Evolutionary conservation across 1,140 invertebrate genomes (phyloP), one percentile per base, ranked within the genome.

Genomic region (Bombus soroeensis): DNA sequence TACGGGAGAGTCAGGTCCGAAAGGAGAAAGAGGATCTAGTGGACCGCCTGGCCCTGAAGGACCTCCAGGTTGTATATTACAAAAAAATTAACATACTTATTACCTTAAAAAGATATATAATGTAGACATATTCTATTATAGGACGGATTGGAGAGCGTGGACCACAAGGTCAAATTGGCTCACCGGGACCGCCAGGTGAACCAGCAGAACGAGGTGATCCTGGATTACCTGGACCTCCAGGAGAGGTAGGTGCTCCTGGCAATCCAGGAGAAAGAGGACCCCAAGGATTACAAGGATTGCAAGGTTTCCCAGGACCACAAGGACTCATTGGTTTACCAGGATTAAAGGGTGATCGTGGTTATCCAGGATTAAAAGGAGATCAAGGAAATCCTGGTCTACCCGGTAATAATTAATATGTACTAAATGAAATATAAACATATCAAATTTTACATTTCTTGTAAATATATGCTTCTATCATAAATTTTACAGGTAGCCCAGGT

Each of bases 141-240:
- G 96, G 96, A 90, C 95, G 96, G n/a, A 96, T 96, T 93, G 97
- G 97, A 53, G 97, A 97, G 92, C 95, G 97, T 92, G 97, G 97
- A 32, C 95, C 95, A 1, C 96, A 97, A 94, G 97, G 97, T 32
- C 95, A 95, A 41, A 92, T 97, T 43, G 97, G 97, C 57, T 96
- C 96, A 15, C 92, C 95, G 13, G 97, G 97, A 28, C 96, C 97
- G n/a, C 97, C 97, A 25, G 97, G 97, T 76, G 97, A 97, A 93
- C 96, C 97, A 79, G 97, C 96, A 1, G 97, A 97, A 92, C 95
- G 97, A 92, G 97, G 97, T 57, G 97, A 98, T 89, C 96, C 97
- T 43, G 98, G 98, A 72, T 94, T 96, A 71, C 96, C 97, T 34
- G 97, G 97, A 18, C 93, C 96, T n/a, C 95, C 97, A 75, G 97